A percentile compares a stretch with the other conserved stretches of the same genome.
Evolutionary conservation across 2,113 vertebrate species (phyloP).

Genomic region (Lutjanus erythropterus): DNA sequence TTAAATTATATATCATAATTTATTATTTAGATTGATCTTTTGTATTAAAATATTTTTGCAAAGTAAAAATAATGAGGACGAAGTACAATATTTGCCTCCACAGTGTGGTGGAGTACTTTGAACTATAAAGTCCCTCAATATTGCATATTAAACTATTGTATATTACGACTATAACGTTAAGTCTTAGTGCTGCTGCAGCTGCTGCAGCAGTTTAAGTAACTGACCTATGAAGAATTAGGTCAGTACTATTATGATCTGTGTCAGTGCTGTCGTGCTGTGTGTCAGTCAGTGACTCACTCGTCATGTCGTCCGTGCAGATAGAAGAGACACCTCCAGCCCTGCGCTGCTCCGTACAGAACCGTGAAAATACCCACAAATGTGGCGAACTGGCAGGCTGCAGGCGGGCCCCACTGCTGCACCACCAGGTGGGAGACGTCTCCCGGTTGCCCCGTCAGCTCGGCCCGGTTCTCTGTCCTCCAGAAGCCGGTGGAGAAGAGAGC

Average conservation of each 20-base stretch:
- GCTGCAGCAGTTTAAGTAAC: not conserved
- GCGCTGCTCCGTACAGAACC: slow-evolving; percentile 85
- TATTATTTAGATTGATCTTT: too few relatives aligned
- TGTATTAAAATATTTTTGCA: too few relatives aligned
- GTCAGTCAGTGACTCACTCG: slow-evolving; percentile 78
- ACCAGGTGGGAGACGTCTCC: slow-evolving; percentile 73
- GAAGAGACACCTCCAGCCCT: slow-evolving; percentile 86
- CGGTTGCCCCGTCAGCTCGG: slow-evolving; percentile 41
- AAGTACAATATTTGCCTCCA: too few relatives aligned
- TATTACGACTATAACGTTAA: too few relatives aligned
- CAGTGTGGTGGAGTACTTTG: too few relatives aligned
- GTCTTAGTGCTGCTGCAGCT: too few relatives aligned
- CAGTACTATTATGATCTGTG: too few relatives aligned
- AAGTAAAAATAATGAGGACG: too few relatives aligned
- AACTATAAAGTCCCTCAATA: too few relatives aligned
- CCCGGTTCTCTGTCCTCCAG: slow-evolving; percentile 80
- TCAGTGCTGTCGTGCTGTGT: not conserved
- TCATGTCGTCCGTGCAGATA: slow-evolving; percentile 87
- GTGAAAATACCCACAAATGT: slow-evolving; percentile 88
- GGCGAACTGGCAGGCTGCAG: slow-evolving; percentile 84
- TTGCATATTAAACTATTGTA: too few relatives aligned
- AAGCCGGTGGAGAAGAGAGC: slow-evolving; percentile 84
- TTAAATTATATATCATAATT: not conserved
- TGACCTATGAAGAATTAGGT: not conserved
- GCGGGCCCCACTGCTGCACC: slow-evolving; percentile 85